Evolutionary conservation across 2,113 vertebrate species (phyloP), one percentile per base, ranked within the genome.

Genomic region (Fukomys damarensis): DNA sequence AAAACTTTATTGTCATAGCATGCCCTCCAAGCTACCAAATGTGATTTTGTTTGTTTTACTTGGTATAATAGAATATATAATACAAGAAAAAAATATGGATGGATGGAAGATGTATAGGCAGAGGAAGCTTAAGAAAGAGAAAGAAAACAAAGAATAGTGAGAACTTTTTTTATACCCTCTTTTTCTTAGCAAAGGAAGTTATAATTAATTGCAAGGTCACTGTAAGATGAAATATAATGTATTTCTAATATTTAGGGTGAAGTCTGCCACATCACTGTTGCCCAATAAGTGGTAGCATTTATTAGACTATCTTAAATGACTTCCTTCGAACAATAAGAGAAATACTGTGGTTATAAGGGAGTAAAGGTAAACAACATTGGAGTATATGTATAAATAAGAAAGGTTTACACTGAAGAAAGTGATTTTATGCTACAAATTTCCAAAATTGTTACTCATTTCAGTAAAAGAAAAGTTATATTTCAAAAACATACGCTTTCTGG

Each of bases 401-500:
- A 54, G 30, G 70, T 87, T 91, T 81, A 54, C 20, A 84, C 26
- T 92, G 58, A 87, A 96, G 38, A 80, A 85, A 61, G 22, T 94
- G 46, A 65, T 85, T 93, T 98, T 90, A 77, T 88, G 11, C 66
- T 96, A 22, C 83, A 90, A 93, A 93, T 92, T 93, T 74, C 43
- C 28, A 96, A 65, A 89, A 84, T 9, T 97, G 8, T 86, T 95
- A 30, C 2, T 96, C 68, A 72, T 84, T 95, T 89, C 70, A 89
- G 59, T 90, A 72, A 84, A 91, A 85, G 20, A 96, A 94, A 59
- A 88, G 49, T 89, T 94, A 59, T 32, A 68, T 70, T 95, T 93
- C 41, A 94, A 68, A 97, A 95, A 43, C 3, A n/a, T 58, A 66
- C 13, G 65, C 30, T 87, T 86, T 79, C 84, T 92, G 86, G 41